These are phyloP conservation scores for Drosophila paramelanica DNA, from an alignment of 2,888 invertebrate species.

Conservation along the genomic window DNA sequence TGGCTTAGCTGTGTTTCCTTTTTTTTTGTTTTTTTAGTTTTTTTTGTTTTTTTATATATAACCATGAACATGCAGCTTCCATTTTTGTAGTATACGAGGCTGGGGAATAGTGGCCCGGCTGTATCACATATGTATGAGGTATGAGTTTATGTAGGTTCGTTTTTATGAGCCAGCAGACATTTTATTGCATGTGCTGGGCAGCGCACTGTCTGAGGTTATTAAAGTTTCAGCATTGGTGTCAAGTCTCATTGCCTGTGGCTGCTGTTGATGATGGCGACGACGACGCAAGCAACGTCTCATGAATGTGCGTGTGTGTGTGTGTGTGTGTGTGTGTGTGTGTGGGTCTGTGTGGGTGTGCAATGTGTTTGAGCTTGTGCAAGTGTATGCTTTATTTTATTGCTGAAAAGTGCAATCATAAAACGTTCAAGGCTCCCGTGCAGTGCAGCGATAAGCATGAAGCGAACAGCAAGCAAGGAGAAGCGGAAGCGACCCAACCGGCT, in stretches of 20 bases:
- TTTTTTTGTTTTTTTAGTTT: conserved; percentile 3
- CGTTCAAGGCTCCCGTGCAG: conserved; percentile 68
- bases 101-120: background rate
- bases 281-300: conserved; percentile 6
- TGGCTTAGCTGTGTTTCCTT: conserved; percentile 1
- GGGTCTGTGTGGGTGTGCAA: conserved; percentile 3
- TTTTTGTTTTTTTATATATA: conserved; percentile 5
- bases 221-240: conserved; percentile 71
- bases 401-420: conserved; percentile 78
- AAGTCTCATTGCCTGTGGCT: conserved; percentile 65
- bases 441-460: conserved; percentile 29
- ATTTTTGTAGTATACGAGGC: background rate
- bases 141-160: conserved; percentile 29
- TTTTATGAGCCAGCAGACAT: conserved; percentile 70
- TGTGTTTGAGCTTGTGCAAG: conserved; percentile 11
- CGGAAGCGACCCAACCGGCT: background rate
- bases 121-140: conserved; percentile 10
- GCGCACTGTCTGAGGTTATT: conserved; percentile 69
- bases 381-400: conserved; percentile 67
- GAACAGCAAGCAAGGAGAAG: background rate
- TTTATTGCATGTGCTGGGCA: conserved; percentile 71
- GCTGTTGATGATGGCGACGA: conserved; percentile 39
- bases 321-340: conserved; percentile 9
- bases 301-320: background rate
- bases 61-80: conserved; percentile 19